Evolutionary conservation across 2,888 invertebrate genomes (phyloP).

Genomic region (Drosophila leonis): DNA sequence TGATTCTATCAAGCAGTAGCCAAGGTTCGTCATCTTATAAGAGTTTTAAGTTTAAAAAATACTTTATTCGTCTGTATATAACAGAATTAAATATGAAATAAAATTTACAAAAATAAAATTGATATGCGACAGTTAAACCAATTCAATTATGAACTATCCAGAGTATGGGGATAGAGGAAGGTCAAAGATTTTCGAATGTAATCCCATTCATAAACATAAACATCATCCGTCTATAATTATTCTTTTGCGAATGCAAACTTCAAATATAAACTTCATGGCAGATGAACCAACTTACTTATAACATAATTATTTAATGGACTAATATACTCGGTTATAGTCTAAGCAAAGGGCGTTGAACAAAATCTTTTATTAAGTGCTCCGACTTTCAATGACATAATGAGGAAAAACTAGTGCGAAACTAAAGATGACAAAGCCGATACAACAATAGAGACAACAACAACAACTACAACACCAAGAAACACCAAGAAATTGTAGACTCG

Average conservation of each 20-base stretch:
- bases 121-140: not conserved
- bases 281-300: conserved; percentile 1
- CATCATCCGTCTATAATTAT: not conserved
- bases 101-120: not conserved
- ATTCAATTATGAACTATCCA: not conserved
- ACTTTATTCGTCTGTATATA: no score
- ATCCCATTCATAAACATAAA: not conserved
- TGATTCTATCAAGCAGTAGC: not conserved
- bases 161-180: not conserved
- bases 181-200: not conserved
- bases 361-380: conserved; percentile 29
- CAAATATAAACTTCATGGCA: not conserved
- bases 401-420: conserved; percentile 54
- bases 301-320: not conserved
- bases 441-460: conserved; percentile 45
- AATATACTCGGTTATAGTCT: conserved; percentile 26
- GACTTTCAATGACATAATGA: conserved; percentile 39
- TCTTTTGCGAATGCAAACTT: not conserved
- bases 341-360: conserved; percentile 17
- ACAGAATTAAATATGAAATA: no score
- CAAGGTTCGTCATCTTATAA: not conserved
- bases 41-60: not conserved
- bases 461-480: conserved; percentile 15
- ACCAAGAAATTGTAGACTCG: conserved; percentile 40
- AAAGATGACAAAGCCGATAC: conserved; percentile 62